Percentiles rank a stretch among this genome's conserved stretches.
phyloP scores from a whole-genome alignment of 2,113 vertebrate genomes.

The Rutilus rutilus region DNA sequence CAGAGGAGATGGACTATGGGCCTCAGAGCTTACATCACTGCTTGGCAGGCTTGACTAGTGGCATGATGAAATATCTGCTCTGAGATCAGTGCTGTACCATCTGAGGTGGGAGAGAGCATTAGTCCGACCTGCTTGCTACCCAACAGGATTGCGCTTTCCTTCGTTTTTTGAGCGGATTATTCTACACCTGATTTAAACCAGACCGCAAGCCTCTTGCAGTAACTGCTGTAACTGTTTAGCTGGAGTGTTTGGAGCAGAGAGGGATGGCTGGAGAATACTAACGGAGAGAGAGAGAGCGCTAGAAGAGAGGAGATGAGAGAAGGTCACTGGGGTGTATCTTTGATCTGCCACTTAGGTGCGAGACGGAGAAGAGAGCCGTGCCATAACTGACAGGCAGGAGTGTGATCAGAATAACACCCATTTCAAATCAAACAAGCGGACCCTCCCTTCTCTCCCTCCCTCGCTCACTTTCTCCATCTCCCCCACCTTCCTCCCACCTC shows the following conservation, averaged over 20 bases:
- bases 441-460: conserved; percentile 32
- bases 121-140: background rate
- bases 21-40: background rate
- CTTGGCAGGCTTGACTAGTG: background rate
- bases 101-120: background rate
- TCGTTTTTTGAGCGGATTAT: background rate
- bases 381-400: conserved; percentile 53
- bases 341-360: conserved; percentile 44
- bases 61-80: background rate
- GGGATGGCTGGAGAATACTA: conserved; percentile 23
- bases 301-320: conserved; percentile 12
- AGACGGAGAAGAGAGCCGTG: conserved; percentile 25
- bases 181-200: background rate
- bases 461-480: conserved; percentile 11
- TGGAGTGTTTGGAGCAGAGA: conserved; percentile 29
- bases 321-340: conserved; percentile 48
- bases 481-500: background rate
- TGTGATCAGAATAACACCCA: conserved; percentile 66
- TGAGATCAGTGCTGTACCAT: background rate
- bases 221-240: background rate
- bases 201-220: background rate
- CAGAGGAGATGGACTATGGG: background rate
- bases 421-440: conserved; percentile 54
- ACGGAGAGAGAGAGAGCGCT: background rate
- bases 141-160: background rate